These are phyloP conservation scores for Orius insidiosus DNA, from an alignment of 1,140 invertebrate genomes.

Conservation along the genomic window DNA sequence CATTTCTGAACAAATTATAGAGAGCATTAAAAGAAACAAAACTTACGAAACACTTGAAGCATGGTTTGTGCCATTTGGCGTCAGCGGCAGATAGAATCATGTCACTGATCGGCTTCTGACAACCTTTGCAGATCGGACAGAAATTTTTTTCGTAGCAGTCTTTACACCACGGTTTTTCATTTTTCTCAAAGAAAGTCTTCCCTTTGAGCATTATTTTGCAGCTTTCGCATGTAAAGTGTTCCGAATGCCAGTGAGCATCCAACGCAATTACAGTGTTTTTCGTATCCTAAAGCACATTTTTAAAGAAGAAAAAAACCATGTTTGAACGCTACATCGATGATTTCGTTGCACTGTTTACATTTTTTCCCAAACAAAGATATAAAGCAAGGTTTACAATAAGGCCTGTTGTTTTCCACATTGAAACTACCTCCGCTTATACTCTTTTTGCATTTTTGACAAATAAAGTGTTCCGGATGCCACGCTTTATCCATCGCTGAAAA, in stretches of 20 bases:
- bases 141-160: conserved; percentile 56
- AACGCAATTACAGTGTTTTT: not conserved
- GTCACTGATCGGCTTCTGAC: conserved; percentile 53
- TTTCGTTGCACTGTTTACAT: conserved; percentile 31
- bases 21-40: no score
- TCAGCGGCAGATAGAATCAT: conserved; percentile 46
- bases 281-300: no score
- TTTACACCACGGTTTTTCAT: conserved; percentile 50
- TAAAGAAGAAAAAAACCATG: no score
- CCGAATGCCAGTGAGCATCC: conserved; percentile 56
- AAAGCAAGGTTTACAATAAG: conserved; percentile 58
- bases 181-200: conserved; percentile 50
- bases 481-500: conserved; percentile 44
- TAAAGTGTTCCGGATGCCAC: conserved; percentile 70
- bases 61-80: conserved; percentile 49
- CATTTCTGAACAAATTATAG: no score
- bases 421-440: conserved; percentile 41
- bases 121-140: conserved; percentile 58
- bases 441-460: conserved; percentile 47
- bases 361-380: conserved; percentile 49
- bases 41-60: conserved; percentile 30
- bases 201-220: conserved; percentile 55
- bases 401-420: conserved; percentile 44
- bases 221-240: conserved; percentile 68
- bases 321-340: no score